Evolutionary conservation across 1,140 invertebrate genomes (phyloP).

Genomic region (Plutomurus gul): DNA sequence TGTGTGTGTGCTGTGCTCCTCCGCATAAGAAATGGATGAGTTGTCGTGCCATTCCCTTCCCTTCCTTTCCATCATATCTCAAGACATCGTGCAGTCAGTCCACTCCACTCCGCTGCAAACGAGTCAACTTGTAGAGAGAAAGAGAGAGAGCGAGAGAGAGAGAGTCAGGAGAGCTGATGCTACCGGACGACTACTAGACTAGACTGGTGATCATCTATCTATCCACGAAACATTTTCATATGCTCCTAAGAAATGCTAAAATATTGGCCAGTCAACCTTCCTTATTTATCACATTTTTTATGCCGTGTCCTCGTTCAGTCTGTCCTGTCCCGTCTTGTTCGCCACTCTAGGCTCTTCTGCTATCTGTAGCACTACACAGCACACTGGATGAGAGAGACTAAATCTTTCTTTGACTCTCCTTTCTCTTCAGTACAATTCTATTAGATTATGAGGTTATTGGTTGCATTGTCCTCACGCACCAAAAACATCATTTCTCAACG

Average conservation of each 20-base stretch:
- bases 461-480: constrained; percentile 18
- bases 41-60: background rate
- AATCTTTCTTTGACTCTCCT: background rate
- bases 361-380: too few species aligned
- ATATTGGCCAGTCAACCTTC: constrained; percentile 28
- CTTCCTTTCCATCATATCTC: background rate
- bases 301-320: constrained; percentile 7
- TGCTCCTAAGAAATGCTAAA: constrained; percentile 25
- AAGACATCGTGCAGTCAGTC: background rate
- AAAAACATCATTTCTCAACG: constrained; percentile 8
- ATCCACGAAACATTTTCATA: constrained; percentile 26
- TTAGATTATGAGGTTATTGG: constrained; percentile 11
- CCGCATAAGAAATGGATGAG: constrained; percentile 15
- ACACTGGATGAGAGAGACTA: too few species aligned
- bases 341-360: background rate
- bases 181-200: too few species aligned
- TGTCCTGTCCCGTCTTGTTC: background rate
- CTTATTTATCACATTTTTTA: constrained; percentile 34
- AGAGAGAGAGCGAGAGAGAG: background rate
- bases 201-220: constrained; percentile 4
- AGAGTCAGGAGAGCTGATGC: background rate
- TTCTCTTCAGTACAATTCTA: constrained; percentile 14
- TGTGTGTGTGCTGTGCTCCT: background rate
- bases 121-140: background rate
- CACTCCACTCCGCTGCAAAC: background rate